A percentile compares a stretch with the other conserved stretches of the same genome.
These are phyloP conservation scores for Linurgus olivaceus DNA, from an alignment of 2,797 vertebrate genomes.

Conservation along the genomic window DNA sequence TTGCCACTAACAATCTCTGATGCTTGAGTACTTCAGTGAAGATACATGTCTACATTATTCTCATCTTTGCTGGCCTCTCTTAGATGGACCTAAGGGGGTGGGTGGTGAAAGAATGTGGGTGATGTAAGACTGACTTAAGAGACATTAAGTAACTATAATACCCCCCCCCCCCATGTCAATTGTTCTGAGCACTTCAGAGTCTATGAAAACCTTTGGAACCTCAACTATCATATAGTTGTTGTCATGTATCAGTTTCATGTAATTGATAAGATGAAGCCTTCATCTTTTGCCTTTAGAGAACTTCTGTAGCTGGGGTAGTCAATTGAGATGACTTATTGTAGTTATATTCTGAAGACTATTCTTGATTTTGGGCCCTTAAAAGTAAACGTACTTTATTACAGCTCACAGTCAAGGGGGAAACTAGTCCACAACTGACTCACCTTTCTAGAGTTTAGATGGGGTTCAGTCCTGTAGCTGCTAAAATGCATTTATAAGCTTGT, in stretches of 20 bases:
- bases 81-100: not conserved
- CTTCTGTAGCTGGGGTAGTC: not conserved
- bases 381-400: not conserved
- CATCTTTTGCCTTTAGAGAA: not conserved
- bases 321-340: not conserved
- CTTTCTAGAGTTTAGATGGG: not conserved
- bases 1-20: not conserved
- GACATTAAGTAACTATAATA: not conserved
- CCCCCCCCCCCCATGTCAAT: not conserved
- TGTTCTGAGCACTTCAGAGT: not conserved
- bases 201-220: not conserved
- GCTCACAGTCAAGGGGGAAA: not conserved
- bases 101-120: not conserved
- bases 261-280: not conserved
- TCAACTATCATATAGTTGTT: not conserved
- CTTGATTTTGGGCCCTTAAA: not conserved
- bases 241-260: not conserved
- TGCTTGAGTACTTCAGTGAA: not conserved
- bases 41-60: not conserved
- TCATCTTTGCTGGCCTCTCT: not conserved
- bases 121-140: not conserved
- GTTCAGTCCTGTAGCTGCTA: not conserved
- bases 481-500: not conserved
- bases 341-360: not conserved
- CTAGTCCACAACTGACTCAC: not conserved